Conservation (phyloP, 1,140 invertebrate genomes). For the Drosophila quadrilineata region DNA sequence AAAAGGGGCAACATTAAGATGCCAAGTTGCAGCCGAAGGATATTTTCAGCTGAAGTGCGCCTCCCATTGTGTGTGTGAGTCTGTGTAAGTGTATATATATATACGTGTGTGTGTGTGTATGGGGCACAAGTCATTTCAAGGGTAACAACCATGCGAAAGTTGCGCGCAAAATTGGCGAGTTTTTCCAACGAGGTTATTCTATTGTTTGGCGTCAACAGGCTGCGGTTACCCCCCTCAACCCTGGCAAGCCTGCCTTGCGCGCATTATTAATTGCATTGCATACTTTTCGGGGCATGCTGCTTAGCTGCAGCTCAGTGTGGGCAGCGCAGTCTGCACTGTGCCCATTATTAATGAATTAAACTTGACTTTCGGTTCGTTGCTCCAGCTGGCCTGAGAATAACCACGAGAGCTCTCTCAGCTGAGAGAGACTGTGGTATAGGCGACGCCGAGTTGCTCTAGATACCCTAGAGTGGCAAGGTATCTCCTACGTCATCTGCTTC, state of each 20-base stretch:
- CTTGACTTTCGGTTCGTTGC: slow-evolving; percentile 73
- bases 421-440: neutral
- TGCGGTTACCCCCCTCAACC: too few relatives aligned
- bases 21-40: slow-evolving; percentile 29
- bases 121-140: slow-evolving; percentile 68
- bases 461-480: neutral
- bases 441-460: neutral
- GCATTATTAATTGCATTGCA: slow-evolving; percentile 73
- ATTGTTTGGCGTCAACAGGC: slow-evolving; percentile 42
- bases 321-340: too few relatives aligned
- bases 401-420: slow-evolving; percentile 13
- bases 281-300: slow-evolving; percentile 52
- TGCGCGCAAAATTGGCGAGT: slow-evolving; percentile 7
- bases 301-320: slow-evolving; percentile 21
- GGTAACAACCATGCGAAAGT: slow-evolving; percentile 36
- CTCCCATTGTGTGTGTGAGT: too few relatives aligned
- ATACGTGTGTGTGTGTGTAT: too few relatives aligned
- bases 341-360: slow-evolving; percentile 77
- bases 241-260: too few relatives aligned
- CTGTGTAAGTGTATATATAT: too few relatives aligned
- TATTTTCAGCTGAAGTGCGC: slow-evolving; percentile 39
- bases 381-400: slow-evolving; percentile 46
- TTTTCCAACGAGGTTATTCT: slow-evolving; percentile 19
- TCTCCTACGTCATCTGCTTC: too few relatives aligned
- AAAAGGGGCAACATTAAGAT: slow-evolving; percentile 9